These are phyloP conservation scores for Lucifuga dentata DNA, from an alignment of 2,113 vertebrate genomes.

Conservation along the genomic window DNA sequence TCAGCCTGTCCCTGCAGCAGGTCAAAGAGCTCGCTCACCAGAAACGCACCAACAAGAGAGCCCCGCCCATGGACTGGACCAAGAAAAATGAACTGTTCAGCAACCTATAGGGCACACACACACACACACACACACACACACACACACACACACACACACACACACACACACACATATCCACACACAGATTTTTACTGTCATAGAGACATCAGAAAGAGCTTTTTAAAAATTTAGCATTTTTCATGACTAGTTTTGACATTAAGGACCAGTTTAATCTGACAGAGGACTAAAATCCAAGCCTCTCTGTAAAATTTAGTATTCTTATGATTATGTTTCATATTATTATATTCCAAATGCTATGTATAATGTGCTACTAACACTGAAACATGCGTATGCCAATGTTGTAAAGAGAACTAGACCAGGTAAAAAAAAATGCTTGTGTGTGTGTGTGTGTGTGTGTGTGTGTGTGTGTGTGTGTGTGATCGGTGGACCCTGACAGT, in stretches of 20 bases:
- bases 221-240: slow-evolving; percentile 8
- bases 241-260: slow-evolving; percentile 18
- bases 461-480: slow-evolving; percentile 11
- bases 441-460: slow-evolving; percentile 13
- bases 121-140: too few relatives aligned
- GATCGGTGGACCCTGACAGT: slow-evolving; percentile 32
- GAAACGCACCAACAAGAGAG: slow-evolving; percentile 94
- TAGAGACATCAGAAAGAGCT: slow-evolving; percentile 18
- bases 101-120: slow-evolving; percentile 86
- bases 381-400: slow-evolving; percentile 38
- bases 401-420: slow-evolving; percentile 50
- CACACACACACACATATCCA: slow-evolving; percentile 22
- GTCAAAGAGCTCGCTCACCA: slow-evolving; percentile 94
- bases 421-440: slow-evolving; percentile 5
- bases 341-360: slow-evolving; percentile 66
- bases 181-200: slow-evolving; percentile 21
- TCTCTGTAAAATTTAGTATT: slow-evolving; percentile 58
- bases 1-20: slow-evolving; percentile 90
- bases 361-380: slow-evolving; percentile 75
- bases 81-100: slow-evolving; percentile 99
- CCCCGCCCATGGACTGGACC: slow-evolving; percentile 99
- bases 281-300: slow-evolving; percentile 21
- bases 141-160: slow-evolving; percentile 8
- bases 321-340: slow-evolving; percentile 50
- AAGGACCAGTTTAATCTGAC: slow-evolving; percentile 28